Evolutionary conservation across 1,140 invertebrate species (phyloP), one percentile per base, ranked within the genome.

Genomic region (Bombus pascuorum): DNA sequence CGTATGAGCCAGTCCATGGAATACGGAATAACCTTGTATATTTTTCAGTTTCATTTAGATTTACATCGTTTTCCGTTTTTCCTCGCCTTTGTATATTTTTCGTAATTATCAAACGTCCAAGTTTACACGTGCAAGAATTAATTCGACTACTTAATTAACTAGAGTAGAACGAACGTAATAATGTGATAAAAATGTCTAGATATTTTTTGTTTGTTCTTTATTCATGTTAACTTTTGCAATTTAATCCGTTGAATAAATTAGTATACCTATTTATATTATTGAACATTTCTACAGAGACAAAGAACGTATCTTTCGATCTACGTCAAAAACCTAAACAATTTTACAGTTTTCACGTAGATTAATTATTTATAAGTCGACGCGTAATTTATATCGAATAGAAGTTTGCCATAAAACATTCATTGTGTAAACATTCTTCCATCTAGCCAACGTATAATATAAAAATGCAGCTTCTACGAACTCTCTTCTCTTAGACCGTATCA

Each of bases 1-100:
- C 53, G 42, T 84, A 71, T 18, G 32, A 84, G 68, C 83, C 83
- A 59, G 32, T 70, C 28, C 53, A 25, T 25, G 77, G 53, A 85
- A 80, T 59, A 80, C 57, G n/a, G 37, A 80, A 62, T 71, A 65
- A n/a, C 68, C 42, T 80, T 34, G n/a, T 42, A 42, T 59, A 44
- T 70, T 72, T 80, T 53, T 37, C 34, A 84, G 12, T 53, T 62
- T n/a, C 42, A 3, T 32, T 9, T 12, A 25, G 8, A 53, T 39
- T 80, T 37, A 2, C 37, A 37, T 13, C 32, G 12, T 47, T 34
- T 13, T 18, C 10, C 9, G 15, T 22, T 39, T 12, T 53, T 18
- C 5, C 9, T 39, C 28, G 39, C 9, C 25, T 13, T 39, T n/a
- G 13, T 28, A 22, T 53, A 53, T 42, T 37, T 39, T n/a, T n/a